These are phyloP conservation scores for Sebastes alutus DNA, from an alignment of 2,797 vertebrate genomes.

Conservation along the genomic window DNA sequence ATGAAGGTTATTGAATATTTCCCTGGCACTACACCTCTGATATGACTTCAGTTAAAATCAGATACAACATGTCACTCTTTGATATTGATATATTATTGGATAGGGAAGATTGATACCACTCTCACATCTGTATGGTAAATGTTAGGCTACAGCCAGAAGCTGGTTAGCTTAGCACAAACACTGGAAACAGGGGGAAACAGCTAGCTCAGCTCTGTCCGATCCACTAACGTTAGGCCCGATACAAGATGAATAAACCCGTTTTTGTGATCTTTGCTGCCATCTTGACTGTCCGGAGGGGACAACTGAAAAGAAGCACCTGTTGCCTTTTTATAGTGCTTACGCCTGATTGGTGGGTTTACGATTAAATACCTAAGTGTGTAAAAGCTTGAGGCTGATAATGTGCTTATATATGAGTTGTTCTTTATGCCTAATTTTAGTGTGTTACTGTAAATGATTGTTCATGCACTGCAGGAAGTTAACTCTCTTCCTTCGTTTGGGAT, in stretches of 20 bases:
- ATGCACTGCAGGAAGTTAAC: too few relatives aligned
- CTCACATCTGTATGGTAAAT: not conserved
- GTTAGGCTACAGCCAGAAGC: not conserved
- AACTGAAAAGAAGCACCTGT: not conserved
- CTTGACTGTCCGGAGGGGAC: too few relatives aligned
- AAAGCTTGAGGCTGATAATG: too few relatives aligned
- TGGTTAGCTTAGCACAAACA: not conserved
- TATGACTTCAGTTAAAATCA: constrained; percentile 1
- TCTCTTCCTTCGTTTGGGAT: not conserved
- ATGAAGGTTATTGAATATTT: constrained; percentile 33
- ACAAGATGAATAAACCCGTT: too few relatives aligned
- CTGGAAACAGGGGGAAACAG: not conserved
- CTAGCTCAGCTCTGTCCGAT: too few relatives aligned
- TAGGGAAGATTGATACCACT: not conserved
- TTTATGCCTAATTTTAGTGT: too few relatives aligned
- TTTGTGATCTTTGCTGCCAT: too few relatives aligned
- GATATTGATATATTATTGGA: not conserved
- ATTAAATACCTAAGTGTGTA: too few relatives aligned
- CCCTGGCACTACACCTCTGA: constrained; percentile 4
- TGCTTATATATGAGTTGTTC: too few relatives aligned
- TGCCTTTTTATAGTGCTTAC: too few relatives aligned
- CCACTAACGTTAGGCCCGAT: rapidly evolving
- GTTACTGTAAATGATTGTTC: too few relatives aligned
- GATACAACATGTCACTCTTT: not conserved
- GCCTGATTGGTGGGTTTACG: too few relatives aligned